Evolutionary conservation across 2,797 vertebrate genomes (phyloP).

Genomic region (Cyclura pinguis): DNA sequence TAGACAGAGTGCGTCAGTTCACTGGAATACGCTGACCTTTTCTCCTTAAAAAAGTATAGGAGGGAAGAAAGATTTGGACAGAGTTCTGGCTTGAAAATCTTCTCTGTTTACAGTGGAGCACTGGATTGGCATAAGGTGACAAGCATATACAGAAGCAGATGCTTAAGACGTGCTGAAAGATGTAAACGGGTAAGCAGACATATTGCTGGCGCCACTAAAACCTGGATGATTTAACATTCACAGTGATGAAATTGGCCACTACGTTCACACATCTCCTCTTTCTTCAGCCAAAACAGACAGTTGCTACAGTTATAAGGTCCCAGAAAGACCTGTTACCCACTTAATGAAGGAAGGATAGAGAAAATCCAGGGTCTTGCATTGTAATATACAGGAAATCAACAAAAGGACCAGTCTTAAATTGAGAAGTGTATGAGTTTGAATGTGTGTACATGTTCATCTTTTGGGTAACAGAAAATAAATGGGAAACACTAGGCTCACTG

Average conservation of each 20-base stretch:
- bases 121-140: conserved; percentile 67
- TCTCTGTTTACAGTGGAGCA: conserved; percentile 67
- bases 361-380: not conserved
- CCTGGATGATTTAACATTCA: conserved; percentile 43
- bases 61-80: conserved; percentile 62
- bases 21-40: conserved; percentile 81
- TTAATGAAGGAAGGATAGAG: not conserved
- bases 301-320: not conserved
- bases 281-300: not conserved
- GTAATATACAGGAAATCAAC: not conserved
- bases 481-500: not conserved
- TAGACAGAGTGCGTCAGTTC: conserved; percentile 76
- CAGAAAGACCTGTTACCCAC: not conserved
- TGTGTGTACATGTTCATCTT: not conserved
- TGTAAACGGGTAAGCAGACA: conserved; percentile 53
- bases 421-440: not conserved
- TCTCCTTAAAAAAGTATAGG: conserved; percentile 74
- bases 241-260: conserved; percentile 48
- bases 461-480: not conserved
- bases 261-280: conserved; percentile 27
- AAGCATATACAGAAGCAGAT: conserved; percentile 54
- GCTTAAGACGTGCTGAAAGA: conserved; percentile 52
- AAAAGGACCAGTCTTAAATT: not conserved
- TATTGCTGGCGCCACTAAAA: conserved; percentile 57
- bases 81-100: conserved; percentile 63